Evolutionary conservation across 2,113 vertebrate species (phyloP), one percentile per base, ranked within the genome.

Genomic region (Semicossyphus pulcher): DNA sequence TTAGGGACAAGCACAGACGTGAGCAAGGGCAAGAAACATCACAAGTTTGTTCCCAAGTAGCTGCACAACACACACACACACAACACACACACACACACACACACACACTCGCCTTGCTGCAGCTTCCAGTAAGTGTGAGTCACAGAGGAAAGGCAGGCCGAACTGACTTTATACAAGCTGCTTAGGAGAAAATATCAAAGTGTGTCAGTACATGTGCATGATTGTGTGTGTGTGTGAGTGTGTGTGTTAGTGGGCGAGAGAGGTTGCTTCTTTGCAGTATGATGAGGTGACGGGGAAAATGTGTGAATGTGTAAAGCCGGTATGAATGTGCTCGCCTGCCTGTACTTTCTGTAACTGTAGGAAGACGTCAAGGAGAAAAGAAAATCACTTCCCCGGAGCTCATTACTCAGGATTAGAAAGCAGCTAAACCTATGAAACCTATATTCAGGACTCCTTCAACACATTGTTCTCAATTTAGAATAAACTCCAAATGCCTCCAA

Each of bases 131-230:
- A 63, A 57, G 39, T 36, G 47, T 83, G 83, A 81, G 83, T 86
- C 74, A 88, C 54, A 72, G 56, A 67, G 75, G 53, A 70, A 65
- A 78, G 48, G 45, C 45, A 77, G 68, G 68, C 71, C 81, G 60
- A 81, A 63, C 62, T 81, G 71, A 69, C 44, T 78, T 70, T 41
- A 72, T 36, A 42, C 51, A 63, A 78, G 67, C 74, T 48, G 67
- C 72, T 80, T 49, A 76, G 52, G 37, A 59, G n/a, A 63, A 72
- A 72, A 84, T 54, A 82, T 83, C 31, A 80, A 80, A 41, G 15
- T 41, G 39, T 41, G 39, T 39, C 12, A 15, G 37, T 39, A 14
- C 15, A 16, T 41, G 37, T 37, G 34, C 10, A 12, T 12, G 14
- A 78, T 44, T 32, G 56, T 36, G 64, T 2, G 15, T 61, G 28